These are phyloP conservation scores for Otolemur garnettii DNA, from an alignment of 2,113 vertebrate genomes.

Conservation along the genomic window DNA sequence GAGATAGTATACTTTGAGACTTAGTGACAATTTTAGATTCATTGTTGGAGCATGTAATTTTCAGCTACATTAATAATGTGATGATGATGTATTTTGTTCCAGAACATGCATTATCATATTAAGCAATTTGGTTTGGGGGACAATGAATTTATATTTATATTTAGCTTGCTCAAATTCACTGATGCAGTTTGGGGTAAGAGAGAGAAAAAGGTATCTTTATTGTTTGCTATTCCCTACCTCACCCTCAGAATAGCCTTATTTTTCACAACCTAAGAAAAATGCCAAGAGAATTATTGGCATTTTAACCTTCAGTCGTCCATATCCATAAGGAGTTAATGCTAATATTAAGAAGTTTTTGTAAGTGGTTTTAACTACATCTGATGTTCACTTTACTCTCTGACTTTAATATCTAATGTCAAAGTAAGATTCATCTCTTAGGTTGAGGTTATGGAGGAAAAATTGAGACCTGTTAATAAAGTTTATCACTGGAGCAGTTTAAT, in stretches of 20 bases:
- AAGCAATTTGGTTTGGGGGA: slow-evolving; percentile 19
- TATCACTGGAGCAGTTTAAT: background rate
- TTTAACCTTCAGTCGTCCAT: background rate
- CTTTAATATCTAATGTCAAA: background rate
- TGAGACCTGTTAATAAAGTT: background rate
- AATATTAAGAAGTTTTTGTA: background rate
- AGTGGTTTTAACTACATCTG: background rate
- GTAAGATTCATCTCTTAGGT: background rate
- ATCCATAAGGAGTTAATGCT: background rate
- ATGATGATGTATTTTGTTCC: background rate
- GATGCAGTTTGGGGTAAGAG: background rate
- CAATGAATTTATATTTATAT: background rate
- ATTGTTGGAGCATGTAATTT: background rate
- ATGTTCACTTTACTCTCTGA: background rate
- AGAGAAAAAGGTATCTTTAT: background rate
- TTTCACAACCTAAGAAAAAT: background rate
- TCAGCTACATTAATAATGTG: background rate
- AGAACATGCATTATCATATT: background rate
- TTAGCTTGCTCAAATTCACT: background rate
- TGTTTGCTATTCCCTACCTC: background rate
- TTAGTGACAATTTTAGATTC: slow-evolving; percentile 35
- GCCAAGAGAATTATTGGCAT: background rate
- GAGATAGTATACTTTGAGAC: background rate
- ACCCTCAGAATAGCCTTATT: background rate
- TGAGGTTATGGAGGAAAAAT: background rate